Evolutionary conservation across 2,888 invertebrate species (phyloP).

Genomic region (Ochropleura leucogaster): DNA sequence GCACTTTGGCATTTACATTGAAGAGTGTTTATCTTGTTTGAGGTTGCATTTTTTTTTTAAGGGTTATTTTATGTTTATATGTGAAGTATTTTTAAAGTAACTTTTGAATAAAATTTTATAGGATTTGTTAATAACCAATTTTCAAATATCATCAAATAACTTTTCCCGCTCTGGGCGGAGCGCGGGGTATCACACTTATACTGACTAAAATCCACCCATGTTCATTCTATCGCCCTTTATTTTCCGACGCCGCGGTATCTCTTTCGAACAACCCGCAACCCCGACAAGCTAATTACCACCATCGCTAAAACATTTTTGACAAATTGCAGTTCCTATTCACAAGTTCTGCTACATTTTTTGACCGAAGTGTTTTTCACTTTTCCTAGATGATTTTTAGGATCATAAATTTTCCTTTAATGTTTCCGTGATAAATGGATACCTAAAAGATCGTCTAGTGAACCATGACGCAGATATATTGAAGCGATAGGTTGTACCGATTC

Average conservation of each 20-base stretch:
- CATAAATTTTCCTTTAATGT: neutral
- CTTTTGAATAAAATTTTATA: too few species aligned
- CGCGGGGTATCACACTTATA: too few species aligned
- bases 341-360: neutral
- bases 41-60: neutral
- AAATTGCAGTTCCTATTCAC: neutral
- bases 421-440: conserved; percentile 32
- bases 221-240: too few species aligned
- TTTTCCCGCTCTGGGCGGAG: too few species aligned
- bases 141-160: too few species aligned
- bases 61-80: neutral
- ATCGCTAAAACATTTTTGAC: neutral
- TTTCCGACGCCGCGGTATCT: too few species aligned
- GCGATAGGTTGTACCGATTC: conserved; percentile 53
- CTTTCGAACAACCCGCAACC: too few species aligned
- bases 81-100: neutral
- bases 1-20: neutral
- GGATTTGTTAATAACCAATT: too few species aligned
- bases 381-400: neutral
- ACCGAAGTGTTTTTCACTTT: neutral
- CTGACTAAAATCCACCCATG: too few species aligned
- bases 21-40: neutral
- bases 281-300: too few species aligned
- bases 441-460: conserved; percentile 24
- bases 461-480: conserved; percentile 55